A percentile compares a stretch with the other conserved stretches of the same genome.
Conservation (phyloP, 2,113 vertebrate species). For the Dipodomys merriami region DNA sequence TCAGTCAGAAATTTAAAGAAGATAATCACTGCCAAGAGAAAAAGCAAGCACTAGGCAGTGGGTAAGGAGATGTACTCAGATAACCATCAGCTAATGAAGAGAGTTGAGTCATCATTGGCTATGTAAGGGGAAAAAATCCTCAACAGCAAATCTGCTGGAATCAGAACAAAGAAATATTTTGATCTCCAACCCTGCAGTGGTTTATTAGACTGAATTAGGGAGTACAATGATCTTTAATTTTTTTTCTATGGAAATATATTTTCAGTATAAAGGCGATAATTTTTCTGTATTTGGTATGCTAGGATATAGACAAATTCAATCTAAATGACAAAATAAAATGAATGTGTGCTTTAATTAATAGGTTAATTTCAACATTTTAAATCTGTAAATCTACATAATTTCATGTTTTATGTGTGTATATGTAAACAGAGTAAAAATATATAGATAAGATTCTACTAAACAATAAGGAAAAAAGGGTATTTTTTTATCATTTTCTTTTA, state of each 20-base stretch:
- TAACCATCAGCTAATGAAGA: background rate
- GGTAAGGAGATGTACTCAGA: background rate
- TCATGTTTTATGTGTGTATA: background rate
- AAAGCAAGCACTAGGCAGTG: background rate
- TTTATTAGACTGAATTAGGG: conserved; percentile 36
- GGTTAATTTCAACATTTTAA: background rate
- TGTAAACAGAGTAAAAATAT: conserved; percentile 7
- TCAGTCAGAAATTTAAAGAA: background rate
- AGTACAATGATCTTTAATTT: background rate
- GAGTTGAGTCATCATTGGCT: background rate
- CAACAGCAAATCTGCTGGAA: conserved; percentile 17
- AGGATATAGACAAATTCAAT: conserved; percentile 21
- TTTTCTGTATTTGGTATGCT: background rate
- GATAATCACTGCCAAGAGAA: background rate
- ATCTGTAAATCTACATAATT: conserved; percentile 21
- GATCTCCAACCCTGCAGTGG: conserved; percentile 1
- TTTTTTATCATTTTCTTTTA: no score
- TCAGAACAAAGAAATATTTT: background rate
- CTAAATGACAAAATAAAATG: conserved; percentile 21
- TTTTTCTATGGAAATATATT: conserved; percentile 18
- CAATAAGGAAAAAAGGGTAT: conserved; percentile 11
- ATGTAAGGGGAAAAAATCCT: conserved; percentile 4
- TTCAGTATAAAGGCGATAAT: conserved; percentile 59
- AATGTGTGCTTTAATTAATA: conserved; percentile 35
- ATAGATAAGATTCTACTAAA: background rate